phyloP scores from a whole-genome alignment of 2,888 invertebrate genomes.

The Rhorus exstirpatorius region DNA sequence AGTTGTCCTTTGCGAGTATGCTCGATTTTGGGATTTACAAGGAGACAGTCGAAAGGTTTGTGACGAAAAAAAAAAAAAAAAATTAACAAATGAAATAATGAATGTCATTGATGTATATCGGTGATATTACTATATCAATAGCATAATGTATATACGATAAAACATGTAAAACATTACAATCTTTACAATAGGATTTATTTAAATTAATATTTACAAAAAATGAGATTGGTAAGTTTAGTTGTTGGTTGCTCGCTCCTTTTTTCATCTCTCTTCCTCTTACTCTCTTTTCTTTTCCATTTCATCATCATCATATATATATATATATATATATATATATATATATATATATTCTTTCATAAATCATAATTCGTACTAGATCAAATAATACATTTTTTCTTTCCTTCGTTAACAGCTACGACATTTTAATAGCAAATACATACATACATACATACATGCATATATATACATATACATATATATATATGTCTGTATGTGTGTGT shows the following conservation, averaged over 20 bases:
- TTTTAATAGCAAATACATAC: conserved; percentile 70
- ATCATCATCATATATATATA: conserved; percentile 69
- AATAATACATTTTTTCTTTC: conserved; percentile 76
- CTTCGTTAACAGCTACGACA: conserved; percentile 66
- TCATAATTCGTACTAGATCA: conserved; percentile 75
- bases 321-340: conserved; percentile 43
- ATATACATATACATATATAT: conserved; percentile 34
- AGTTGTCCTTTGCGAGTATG: background rate
- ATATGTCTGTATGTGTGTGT: conserved; percentile 17
- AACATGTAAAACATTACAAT: conserved; percentile 80
- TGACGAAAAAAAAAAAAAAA: background rate
- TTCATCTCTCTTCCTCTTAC: conserved; percentile 6
- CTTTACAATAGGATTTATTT: conserved; percentile 83
- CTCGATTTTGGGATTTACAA: background rate
- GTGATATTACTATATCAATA: conserved; percentile 32
- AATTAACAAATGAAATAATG: conserved; percentile 11
- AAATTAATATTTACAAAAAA: conserved; percentile 84
- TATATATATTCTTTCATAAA: conserved; percentile 61
- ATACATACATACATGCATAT: conserved; percentile 45
- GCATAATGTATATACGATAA: conserved; percentile 50
- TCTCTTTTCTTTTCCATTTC: conserved; percentile 15
- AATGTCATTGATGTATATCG: conserved; percentile 16
- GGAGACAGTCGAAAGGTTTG: background rate
- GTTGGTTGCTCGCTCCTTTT: conserved; percentile 59
- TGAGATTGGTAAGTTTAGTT: conserved; percentile 78